Percentiles rank a stretch among this genome's conserved stretches.
phyloP scores from a whole-genome alignment of 2,888 invertebrate genomes.

The Eristalis tenax region DNA sequence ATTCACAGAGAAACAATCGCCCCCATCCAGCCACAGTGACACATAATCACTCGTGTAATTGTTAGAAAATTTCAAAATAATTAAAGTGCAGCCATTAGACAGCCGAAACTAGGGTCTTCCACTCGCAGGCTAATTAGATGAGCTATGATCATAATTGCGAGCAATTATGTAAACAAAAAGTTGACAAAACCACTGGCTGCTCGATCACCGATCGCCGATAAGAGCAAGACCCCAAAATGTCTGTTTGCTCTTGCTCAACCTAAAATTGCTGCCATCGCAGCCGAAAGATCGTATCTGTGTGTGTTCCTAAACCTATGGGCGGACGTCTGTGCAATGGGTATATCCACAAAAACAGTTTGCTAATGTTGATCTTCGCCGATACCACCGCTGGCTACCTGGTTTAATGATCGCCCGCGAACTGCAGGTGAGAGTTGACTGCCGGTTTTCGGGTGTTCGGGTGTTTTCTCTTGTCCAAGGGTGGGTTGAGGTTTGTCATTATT shows the following conservation, averaged over 20 bases:
- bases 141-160: slow-evolving; percentile 49
- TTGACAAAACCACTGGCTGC: slow-evolving; percentile 37
- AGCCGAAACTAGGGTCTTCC: slow-evolving; percentile 19
- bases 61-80: slow-evolving; percentile 64
- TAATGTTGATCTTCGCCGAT: slow-evolving; percentile 59
- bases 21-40: slow-evolving; percentile 20
- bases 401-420: slow-evolving; percentile 46
- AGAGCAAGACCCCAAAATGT: slow-evolving; percentile 43
- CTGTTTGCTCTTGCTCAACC: slow-evolving; percentile 65
- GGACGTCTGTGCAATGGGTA: slow-evolving; percentile 48
- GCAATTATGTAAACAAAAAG: slow-evolving; percentile 56
- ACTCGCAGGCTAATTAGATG: slow-evolving; percentile 53
- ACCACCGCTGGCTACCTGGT: slow-evolving; percentile 41
- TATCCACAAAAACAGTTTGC: slow-evolving; percentile 30
- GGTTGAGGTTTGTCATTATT: slow-evolving; percentile 28
- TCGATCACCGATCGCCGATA: slow-evolving; percentile 47
- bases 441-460: neutral
- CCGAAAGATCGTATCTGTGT: slow-evolving; percentile 52
- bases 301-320: slow-evolving; percentile 31
- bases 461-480: slow-evolving; percentile 21
- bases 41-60: slow-evolving; percentile 47
- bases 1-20: neutral
- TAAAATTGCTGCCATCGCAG: slow-evolving; percentile 54
- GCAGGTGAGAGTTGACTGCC: slow-evolving; percentile 43
- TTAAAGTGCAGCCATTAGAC: slow-evolving; percentile 65